Percentiles rank a stretch among this genome's conserved stretches.
phyloP scores from a whole-genome alignment of 2,888 invertebrate genomes.

The Tetragonula carbonaria region DNA sequence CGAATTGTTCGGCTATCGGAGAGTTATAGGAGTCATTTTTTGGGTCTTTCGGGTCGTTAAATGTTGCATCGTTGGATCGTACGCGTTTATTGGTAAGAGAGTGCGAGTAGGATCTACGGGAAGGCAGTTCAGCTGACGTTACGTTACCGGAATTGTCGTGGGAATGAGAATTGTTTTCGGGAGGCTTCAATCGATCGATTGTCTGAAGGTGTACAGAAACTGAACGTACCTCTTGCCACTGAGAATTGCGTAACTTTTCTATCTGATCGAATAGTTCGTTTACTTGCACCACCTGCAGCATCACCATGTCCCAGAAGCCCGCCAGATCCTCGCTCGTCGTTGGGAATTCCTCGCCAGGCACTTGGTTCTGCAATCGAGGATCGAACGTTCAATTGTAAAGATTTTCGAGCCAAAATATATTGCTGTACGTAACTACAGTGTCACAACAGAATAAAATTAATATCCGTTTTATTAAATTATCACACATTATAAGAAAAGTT shows the following conservation, averaged over 20 bases:
- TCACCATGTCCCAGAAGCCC: conserved; percentile 99
- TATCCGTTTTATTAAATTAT: too few species aligned
- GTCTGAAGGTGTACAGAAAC: conserved; percentile 35
- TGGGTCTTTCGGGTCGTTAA: neutral
- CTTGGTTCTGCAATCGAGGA: conserved; percentile 85
- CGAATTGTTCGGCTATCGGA: neutral
- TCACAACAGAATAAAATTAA: too few species aligned
- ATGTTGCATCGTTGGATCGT: conserved; percentile 19
- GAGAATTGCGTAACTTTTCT: conserved; percentile 86
- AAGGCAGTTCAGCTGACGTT: conserved; percentile 6
- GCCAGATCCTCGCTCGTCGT: conserved; percentile 95
- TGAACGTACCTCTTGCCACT: conserved; percentile 88
- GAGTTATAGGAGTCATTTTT: neutral
- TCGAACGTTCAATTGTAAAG: neutral
- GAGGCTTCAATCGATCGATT: conserved; percentile 15
- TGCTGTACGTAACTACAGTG: too few species aligned
- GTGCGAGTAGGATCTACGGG: neutral
- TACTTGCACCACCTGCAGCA: conserved; percentile 94
- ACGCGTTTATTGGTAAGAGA: conserved; percentile 24
- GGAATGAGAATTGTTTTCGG: neutral
- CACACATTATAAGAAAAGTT: too few species aligned
- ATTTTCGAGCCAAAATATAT: too few species aligned
- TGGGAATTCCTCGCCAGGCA: conserved; percentile 92
- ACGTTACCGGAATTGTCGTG: neutral
- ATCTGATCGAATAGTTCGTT: conserved; percentile 91